Evolutionary conservation across 2,113 vertebrate species (phyloP), one percentile per base, ranked within the genome.

Genomic region (Typhlomys cinereus): DNA sequence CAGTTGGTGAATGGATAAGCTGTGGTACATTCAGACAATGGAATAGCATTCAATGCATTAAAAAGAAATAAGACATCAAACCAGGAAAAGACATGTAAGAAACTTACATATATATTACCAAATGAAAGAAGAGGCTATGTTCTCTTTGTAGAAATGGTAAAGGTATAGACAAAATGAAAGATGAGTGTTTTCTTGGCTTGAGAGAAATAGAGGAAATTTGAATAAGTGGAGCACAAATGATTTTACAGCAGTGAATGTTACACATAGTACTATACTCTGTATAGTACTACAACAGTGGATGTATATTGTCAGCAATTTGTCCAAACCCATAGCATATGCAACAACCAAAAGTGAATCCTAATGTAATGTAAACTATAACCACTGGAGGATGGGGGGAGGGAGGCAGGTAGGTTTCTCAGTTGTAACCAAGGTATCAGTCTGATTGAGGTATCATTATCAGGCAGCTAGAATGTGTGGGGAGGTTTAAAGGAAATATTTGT

Each of bases 171-270:
- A 27, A 18, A 48, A 17, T 34, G 34, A 76, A 73, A n/a, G 62
- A 17, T 54, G 21, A 27, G 29, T 54, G 6, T 41, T 67, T 62
- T 73, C 52, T 29, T 50, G 44, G 46, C 4, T 44, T 13, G 25
- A 2, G 23, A n/a, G 25, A 1, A 2, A 13, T 6, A 6, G 10
- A 31, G 52, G 7, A 3, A 11, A 39, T 6, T 10, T 7, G 27
- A 52, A 25, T 10, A 79, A 34, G 25, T 12, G 27, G n/a, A 29
- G 29, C 50, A 57, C 8, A 25, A 69, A 66, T 31, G 36, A 94
- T 7, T 67, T 73, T 44, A 70, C 17, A 5, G 23, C 50, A 67
- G 78, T 7, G 21, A 50, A 67, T n/a, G n/a, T n/a, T n/a, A n/a
- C n/a, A n/a, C n/a, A n/a, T n/a, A n/a, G n/a, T n/a, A 44, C 57